These are phyloP conservation scores for Pygoscelis adeliae DNA, from an alignment of 2,113 vertebrate species.

Conservation along the genomic window DNA sequence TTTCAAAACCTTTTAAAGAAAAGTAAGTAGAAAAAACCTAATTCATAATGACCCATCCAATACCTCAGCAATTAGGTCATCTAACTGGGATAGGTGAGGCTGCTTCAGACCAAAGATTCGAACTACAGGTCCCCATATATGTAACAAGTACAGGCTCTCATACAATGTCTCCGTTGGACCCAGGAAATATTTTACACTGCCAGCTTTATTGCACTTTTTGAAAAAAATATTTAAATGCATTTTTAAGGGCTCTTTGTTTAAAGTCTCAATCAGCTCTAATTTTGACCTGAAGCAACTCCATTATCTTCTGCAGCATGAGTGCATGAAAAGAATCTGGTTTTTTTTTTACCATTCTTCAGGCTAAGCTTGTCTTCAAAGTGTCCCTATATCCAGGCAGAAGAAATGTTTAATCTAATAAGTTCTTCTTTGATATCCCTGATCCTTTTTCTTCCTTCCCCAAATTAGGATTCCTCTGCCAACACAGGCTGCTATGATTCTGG, in stretches of 20 bases:
- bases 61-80: neutral
- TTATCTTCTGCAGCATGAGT: neutral
- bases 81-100: neutral
- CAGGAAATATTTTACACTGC: neutral
- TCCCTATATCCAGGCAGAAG: neutral
- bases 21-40: neutral
- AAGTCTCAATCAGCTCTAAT: neutral
- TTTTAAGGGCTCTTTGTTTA: neutral
- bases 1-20: neutral
- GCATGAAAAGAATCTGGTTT: neutral
- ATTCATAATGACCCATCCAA: neutral
- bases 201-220: neutral
- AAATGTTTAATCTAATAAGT: neutral
- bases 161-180: neutral
- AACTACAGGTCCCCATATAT: neutral
- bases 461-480: neutral
- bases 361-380: neutral
- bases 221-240: neutral
- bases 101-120: neutral
- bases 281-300: neutral
- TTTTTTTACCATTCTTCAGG: neutral
- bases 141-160: neutral
- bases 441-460: neutral
- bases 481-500: neutral
- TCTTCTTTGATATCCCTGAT: neutral